These are phyloP conservation scores for Herminia tarsipennalis DNA, from an alignment of 2,888 invertebrate species.

Conservation along the genomic window DNA sequence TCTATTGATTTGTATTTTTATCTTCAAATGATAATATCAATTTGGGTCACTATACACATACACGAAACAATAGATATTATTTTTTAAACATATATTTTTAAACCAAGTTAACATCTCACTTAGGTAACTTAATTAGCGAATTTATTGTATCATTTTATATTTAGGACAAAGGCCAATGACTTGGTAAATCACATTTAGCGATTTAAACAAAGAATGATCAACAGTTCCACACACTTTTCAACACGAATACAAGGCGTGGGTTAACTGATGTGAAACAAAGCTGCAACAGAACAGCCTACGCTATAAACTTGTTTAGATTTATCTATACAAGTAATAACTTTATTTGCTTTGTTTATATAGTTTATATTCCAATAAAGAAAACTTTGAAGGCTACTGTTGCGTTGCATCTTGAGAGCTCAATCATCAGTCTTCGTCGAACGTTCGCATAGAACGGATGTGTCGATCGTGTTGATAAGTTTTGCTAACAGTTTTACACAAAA, in stretches of 20 bases:
- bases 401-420: constrained; percentile 52
- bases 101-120: too few relatives aligned
- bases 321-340: constrained; percentile 25
- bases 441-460: constrained; percentile 53
- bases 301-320: constrained; percentile 14
- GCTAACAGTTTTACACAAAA: constrained; percentile 46
- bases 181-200: constrained; percentile 1
- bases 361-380: constrained; percentile 47
- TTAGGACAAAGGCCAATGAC: too few relatives aligned
- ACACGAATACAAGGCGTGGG: constrained; percentile 33
- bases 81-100: too few relatives aligned
- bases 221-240: neutral
- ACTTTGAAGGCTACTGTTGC: constrained; percentile 49
- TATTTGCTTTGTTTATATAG: constrained; percentile 42
- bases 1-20: too few relatives aligned
- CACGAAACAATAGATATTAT: too few relatives aligned
- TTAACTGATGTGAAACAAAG: constrained; percentile 39
- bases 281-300: constrained; percentile 43
- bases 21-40: too few relatives aligned
- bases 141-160: too few relatives aligned
- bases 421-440: constrained; percentile 64
- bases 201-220: neutral
- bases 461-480: constrained; percentile 16
- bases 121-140: too few relatives aligned
- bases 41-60: too few relatives aligned